These are phyloP conservation scores for Propsilocerus akamusi DNA, from an alignment of 1,140 invertebrate species.

Conservation along the genomic window DNA sequence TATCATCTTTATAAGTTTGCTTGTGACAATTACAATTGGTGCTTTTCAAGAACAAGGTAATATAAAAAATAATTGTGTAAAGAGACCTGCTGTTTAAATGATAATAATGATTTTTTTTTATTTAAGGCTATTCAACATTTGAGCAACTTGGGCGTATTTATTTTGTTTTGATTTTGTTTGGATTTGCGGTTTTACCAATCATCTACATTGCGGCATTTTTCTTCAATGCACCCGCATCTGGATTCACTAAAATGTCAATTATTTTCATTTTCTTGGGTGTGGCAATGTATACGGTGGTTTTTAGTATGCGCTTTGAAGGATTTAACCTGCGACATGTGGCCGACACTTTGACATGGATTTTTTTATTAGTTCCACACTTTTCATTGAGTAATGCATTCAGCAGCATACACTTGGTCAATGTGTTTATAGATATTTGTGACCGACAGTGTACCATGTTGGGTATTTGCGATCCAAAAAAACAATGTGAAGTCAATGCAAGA, in stretches of 20 bases:
- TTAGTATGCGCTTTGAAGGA: constrained; percentile 35
- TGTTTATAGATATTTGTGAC: not conserved
- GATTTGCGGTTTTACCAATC: constrained; percentile 25
- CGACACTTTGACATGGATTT: constrained; percentile 36
- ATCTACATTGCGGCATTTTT: constrained; percentile 33
- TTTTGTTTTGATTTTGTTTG: constrained; percentile 25
- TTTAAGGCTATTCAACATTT: constrained; percentile 25
- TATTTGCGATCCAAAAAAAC: not conserved
- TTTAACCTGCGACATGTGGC: constrained; percentile 34
- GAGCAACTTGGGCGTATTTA: constrained; percentile 26
- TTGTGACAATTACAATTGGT: constrained; percentile 27
- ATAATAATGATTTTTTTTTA: no score
- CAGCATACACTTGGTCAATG: constrained; percentile 23
- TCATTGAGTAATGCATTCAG: constrained; percentile 37
- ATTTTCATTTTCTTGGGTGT: constrained; percentile 26
- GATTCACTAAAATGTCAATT: constrained; percentile 24
- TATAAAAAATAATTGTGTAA: no score
- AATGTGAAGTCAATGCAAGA: not conserved
- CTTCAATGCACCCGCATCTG: constrained; percentile 37
- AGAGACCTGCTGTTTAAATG: no score
- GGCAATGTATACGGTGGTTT: constrained; percentile 38
- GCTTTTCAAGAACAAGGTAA: constrained; percentile 33
- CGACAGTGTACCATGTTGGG: not conserved
- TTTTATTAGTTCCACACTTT: constrained; percentile 52
- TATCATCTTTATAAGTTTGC: constrained; percentile 29